phyloP scores from a whole-genome alignment of 2,888 invertebrate genomes.

The Aspidiotus rigidus region DNA sequence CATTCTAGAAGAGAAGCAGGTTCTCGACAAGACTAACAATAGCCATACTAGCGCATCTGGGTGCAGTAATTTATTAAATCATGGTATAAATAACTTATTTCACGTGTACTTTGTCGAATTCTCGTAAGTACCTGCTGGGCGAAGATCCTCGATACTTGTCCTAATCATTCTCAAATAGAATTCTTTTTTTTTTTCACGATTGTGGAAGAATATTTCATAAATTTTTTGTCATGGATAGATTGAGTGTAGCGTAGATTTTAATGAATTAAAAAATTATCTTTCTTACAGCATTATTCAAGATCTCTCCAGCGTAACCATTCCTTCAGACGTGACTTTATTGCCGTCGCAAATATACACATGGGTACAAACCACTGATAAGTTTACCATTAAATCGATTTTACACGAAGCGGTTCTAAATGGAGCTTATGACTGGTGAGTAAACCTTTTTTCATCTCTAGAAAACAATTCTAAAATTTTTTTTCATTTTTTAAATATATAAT shows the following conservation, averaged over 20 bases:
- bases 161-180: neutral
- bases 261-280: too few relatives aligned
- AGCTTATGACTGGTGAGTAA: constrained; percentile 60
- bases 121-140: too few relatives aligned
- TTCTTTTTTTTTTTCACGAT: neutral
- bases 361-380: constrained; percentile 46
- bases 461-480: neutral
- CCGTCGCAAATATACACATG: constrained; percentile 61
- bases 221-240: constrained; percentile 9
- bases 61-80: too few relatives aligned
- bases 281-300: constrained; percentile 54
- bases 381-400: constrained; percentile 53
- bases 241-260: neutral
- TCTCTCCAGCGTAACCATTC: constrained; percentile 53
- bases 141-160: too few relatives aligned
- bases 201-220: neutral
- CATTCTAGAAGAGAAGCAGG: too few relatives aligned
- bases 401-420: constrained; percentile 64
- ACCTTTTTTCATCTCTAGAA: neutral
- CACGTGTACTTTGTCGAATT: too few relatives aligned
- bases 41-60: too few relatives aligned
- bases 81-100: too few relatives aligned
- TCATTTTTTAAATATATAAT: neutral
- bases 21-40: too few relatives aligned
- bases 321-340: constrained; percentile 57